These are phyloP conservation scores for Pseudobourletiella spinata DNA, from an alignment of 1,140 invertebrate species.

Conservation along the genomic window DNA sequence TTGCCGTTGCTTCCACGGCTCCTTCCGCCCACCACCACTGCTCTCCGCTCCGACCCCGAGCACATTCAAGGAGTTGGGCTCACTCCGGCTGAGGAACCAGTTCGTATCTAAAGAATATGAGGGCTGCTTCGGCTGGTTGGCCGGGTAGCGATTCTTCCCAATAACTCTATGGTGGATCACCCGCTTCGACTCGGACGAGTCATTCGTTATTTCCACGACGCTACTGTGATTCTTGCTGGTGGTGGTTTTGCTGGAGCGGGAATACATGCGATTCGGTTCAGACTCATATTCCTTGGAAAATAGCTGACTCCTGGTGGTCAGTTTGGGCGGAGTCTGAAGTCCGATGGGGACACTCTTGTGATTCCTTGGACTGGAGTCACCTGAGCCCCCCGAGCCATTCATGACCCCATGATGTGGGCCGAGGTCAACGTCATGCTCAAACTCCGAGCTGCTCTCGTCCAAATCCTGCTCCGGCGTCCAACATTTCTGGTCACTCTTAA, in stretches of 20 bases:
- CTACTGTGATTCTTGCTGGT: neutral
- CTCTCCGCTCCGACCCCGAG: neutral
- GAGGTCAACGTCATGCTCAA: constrained; percentile 47
- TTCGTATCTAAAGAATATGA: constrained; percentile 34
- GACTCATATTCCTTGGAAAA: constrained; percentile 43
- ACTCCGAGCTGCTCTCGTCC: constrained; percentile 54
- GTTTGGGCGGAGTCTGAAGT: constrained; percentile 46
- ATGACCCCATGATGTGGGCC: too few relatives aligned
- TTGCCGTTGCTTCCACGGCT: constrained; percentile 5
- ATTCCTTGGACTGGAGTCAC: neutral
- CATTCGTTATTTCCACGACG: neutral
- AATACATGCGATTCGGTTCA: constrained; percentile 8
- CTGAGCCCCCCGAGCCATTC: neutral
- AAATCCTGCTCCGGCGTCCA: constrained; percentile 79
- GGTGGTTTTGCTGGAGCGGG: constrained; percentile 11
- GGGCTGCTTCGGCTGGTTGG: neutral
- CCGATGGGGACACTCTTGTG: constrained; percentile 31
- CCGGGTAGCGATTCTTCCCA: neutral
- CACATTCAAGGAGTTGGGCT: constrained; percentile 59
- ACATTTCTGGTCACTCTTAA: constrained; percentile 16
- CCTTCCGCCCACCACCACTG: neutral
- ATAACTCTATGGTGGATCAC: neutral
- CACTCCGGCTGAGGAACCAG: constrained; percentile 60
- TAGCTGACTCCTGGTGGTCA: constrained; percentile 54
- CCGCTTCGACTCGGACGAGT: neutral